Evolutionary conservation across 2,113 vertebrate genomes (phyloP).

Genomic region (Ageneiosus marmoratus): DNA sequence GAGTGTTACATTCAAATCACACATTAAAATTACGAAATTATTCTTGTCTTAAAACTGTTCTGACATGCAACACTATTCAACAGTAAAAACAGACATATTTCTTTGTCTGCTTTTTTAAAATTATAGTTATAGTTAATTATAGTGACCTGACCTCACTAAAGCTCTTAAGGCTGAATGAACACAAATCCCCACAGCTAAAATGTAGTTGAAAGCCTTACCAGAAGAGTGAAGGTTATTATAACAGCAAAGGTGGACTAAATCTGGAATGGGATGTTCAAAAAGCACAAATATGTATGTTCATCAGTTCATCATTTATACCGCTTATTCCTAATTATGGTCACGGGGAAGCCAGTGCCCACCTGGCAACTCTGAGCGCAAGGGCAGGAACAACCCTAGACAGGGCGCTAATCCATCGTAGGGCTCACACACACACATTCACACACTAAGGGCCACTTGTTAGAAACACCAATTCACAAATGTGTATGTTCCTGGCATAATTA

Average conservation of each 20-base stretch:
- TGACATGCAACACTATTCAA: not conserved
- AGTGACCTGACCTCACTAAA: not conserved
- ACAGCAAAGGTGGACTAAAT: not conserved
- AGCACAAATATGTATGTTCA: not conserved
- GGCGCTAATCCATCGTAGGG: too few relatives aligned
- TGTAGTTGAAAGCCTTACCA: not conserved
- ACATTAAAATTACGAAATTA: not conserved
- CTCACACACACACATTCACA: too few relatives aligned
- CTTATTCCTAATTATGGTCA: too few relatives aligned
- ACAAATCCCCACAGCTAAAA: not conserved
- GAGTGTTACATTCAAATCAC: not conserved
- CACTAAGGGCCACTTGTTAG: too few relatives aligned
- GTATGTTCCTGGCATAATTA: not conserved
- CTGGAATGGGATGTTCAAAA: not conserved
- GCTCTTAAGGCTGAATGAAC: not conserved
- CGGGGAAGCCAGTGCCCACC: too few relatives aligned
- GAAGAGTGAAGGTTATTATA: not conserved
- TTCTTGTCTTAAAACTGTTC: not conserved
- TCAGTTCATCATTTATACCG: too few relatives aligned
- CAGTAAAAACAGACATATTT: not conserved
- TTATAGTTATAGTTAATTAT: too few relatives aligned
- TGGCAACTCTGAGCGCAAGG: too few relatives aligned
- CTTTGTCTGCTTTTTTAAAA: not conserved
- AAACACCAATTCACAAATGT: too few relatives aligned
- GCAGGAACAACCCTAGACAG: too few relatives aligned